A percentile compares a stretch with the other conserved stretches of the same genome.
Conservation (phyloP, 2,113 vertebrate genomes). For the Empidonax traillii region DNA sequence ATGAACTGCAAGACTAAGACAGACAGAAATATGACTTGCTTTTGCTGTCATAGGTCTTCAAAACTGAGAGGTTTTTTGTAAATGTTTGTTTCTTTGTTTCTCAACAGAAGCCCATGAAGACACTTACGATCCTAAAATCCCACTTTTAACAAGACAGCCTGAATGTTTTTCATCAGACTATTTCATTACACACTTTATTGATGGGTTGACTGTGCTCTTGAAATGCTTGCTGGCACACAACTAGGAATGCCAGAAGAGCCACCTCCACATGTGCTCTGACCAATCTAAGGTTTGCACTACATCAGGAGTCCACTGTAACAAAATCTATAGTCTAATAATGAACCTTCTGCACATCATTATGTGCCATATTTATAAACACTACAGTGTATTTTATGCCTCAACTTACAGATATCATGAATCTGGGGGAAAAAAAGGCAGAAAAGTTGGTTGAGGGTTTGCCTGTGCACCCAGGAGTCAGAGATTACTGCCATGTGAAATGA, state of each 20-base stretch:
- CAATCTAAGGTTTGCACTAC: background rate
- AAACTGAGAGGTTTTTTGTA: conserved; percentile 31
- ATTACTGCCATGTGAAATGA: background rate
- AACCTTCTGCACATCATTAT: background rate
- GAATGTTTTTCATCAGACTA: background rate
- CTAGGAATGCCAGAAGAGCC: background rate
- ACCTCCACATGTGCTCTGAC: background rate
- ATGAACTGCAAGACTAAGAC: conserved; percentile 91
- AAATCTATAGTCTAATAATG: background rate
- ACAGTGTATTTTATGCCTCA: background rate
- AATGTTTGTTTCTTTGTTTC: background rate
- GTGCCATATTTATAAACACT: background rate
- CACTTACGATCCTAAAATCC: background rate
- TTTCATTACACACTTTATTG: background rate
- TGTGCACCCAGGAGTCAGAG: background rate
- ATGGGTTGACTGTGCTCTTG: background rate
- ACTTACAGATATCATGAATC: background rate
- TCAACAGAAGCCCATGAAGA: conserved; percentile 38
- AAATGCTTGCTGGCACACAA: background rate
- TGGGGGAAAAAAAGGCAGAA: background rate
- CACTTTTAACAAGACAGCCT: background rate
- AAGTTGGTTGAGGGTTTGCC: background rate
- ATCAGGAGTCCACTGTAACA: background rate
- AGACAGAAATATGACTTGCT: conserved; percentile 67
- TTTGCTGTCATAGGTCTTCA: conserved; percentile 54